phyloP scores from a whole-genome alignment of 2,888 invertebrate genomes.

The Amblyjoppa proteus region DNA sequence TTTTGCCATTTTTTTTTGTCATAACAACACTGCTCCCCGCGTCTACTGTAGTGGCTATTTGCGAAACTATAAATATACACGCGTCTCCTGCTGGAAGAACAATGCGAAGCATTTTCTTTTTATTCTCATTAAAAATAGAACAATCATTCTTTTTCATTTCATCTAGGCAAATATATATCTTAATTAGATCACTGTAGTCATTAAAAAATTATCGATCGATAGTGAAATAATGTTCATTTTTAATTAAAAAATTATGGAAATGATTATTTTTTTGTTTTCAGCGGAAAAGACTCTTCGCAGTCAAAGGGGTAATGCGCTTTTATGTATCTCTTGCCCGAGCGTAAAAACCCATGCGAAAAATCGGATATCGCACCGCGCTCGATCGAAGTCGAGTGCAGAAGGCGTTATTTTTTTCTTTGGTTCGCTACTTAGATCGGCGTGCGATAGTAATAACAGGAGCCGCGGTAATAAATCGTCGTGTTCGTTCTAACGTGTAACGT shows the following conservation, averaged over 20 bases:
- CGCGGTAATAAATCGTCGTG: constrained; percentile 41
- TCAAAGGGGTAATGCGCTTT: background rate
- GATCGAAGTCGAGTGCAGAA: background rate
- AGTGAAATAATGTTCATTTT: too few species aligned
- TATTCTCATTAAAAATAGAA: background rate
- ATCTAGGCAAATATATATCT: background rate
- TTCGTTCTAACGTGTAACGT: constrained; percentile 25
- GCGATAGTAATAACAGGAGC: constrained; percentile 45
- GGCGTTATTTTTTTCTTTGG: constrained; percentile 32
- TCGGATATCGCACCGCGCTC: background rate
- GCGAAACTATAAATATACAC: background rate
- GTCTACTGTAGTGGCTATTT: background rate
- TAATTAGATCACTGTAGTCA: too few species aligned
- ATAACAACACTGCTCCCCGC: constrained; percentile 3
- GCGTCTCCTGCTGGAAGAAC: background rate
- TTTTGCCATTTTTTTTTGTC: constrained; percentile 5
- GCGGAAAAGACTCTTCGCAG: background rate
- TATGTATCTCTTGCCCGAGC: background rate
- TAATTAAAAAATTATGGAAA: too few species aligned
- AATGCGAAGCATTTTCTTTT: background rate
- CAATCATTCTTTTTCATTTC: background rate
- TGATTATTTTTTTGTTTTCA: background rate
- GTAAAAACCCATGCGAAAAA: background rate
- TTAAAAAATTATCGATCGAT: too few species aligned
- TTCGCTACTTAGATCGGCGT: constrained; percentile 17